Conservation (phyloP, 2,888 invertebrate genomes). For the Caenorhabditis parvicauda region DNA sequence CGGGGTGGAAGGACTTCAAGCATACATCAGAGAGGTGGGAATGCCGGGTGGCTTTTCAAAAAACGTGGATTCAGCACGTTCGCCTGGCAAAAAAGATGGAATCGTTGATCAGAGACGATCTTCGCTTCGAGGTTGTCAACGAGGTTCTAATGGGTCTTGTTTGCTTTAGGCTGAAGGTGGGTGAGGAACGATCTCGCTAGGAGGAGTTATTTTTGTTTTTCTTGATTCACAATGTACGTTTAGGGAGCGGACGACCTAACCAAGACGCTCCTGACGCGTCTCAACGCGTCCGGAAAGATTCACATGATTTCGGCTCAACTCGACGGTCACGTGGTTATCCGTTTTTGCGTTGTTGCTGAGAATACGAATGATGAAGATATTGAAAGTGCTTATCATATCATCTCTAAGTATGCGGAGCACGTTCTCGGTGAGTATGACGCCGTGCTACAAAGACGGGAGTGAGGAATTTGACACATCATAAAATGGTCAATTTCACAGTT, state of each 20-base stretch:
- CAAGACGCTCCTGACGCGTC: conserved; percentile 12
- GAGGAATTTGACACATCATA: too few species aligned
- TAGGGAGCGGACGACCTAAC: conserved; percentile 19
- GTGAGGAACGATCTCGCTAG: too few species aligned
- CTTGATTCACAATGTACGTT: too few species aligned
- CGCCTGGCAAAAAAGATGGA: conserved; percentile 12
- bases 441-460: too few species aligned
- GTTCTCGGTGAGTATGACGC: neutral
- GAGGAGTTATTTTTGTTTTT: too few species aligned
- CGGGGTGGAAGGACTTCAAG: conserved; percentile 23
- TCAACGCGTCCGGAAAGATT: conserved; percentile 24
- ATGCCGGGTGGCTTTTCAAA: too few species aligned
- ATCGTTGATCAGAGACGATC: conserved; percentile 12
- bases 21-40: conserved; percentile 26
- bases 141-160: conserved; percentile 17
- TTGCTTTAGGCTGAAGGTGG: conserved; percentile 18
- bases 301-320: neutral
- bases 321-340: conserved; percentile 8
- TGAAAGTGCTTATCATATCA: conserved; percentile 11
- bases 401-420: conserved; percentile 7
- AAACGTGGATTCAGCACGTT: too few species aligned
- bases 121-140: conserved; percentile 20
- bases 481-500: too few species aligned
- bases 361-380: conserved; percentile 19
- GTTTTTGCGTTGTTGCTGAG: conserved; percentile 21